A percentile compares a stretch with the other conserved stretches of the same genome.
Conservation (phyloP, 2,113 vertebrate genomes). For the Chloroceryle aenea region DNA sequence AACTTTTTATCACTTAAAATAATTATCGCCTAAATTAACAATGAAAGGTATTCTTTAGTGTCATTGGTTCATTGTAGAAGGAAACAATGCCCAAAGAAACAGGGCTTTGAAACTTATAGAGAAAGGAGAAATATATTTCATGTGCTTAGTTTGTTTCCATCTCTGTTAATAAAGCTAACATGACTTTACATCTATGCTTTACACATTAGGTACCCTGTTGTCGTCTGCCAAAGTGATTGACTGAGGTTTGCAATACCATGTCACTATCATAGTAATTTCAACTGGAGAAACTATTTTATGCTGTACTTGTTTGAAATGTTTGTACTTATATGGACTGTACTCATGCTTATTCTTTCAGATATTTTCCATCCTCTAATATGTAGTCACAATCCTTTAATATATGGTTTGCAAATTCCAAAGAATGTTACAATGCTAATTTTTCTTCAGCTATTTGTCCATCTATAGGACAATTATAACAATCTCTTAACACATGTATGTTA, state of each 20-base stretch:
- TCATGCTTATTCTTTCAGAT: background rate
- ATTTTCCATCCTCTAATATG: background rate
- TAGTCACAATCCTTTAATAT: background rate
- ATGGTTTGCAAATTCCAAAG: background rate
- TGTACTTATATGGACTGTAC: background rate
- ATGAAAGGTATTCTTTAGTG: background rate
- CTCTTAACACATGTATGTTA: background rate
- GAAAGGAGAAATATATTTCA: background rate
- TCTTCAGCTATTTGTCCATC: background rate
- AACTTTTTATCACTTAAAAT: background rate
- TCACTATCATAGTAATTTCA: background rate
- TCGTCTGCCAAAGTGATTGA: background rate
- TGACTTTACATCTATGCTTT: background rate
- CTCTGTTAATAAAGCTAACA: background rate
- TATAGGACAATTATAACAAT: background rate
- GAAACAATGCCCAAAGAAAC: background rate
- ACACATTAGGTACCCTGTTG: background rate
- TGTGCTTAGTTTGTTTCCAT: background rate
- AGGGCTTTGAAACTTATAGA: background rate
- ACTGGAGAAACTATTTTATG: background rate
- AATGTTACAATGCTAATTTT: background rate
- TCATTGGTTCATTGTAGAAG: background rate
- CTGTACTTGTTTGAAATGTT: background rate
- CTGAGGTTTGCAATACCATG: background rate
- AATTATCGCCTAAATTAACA: background rate